Evolutionary conservation across 2,797 vertebrate species (phyloP).

Genomic region (Sebastes matsubarae): DNA sequence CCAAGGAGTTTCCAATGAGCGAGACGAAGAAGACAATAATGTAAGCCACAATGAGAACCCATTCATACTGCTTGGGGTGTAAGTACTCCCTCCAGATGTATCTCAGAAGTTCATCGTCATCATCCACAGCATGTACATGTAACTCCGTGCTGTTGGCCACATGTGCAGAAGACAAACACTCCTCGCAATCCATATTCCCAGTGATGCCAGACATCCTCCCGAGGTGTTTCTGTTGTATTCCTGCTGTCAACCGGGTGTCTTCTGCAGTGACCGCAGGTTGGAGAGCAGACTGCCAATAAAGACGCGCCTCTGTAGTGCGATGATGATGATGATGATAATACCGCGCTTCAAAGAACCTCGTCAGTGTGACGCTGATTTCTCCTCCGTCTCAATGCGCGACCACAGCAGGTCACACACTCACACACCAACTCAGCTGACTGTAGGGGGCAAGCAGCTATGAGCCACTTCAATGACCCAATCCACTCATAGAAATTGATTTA

Average conservation of each 20-base stretch:
- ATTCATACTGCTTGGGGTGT: constrained; percentile 95
- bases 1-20: constrained; percentile 92
- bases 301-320: background rate
- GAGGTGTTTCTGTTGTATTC: background rate
- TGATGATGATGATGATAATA: background rate
- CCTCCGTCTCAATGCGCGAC: background rate
- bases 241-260: background rate
- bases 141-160: constrained; percentile 83
- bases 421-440: background rate
- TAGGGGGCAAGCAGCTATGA: background rate
- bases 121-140: constrained; percentile 79
- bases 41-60: constrained; percentile 94
- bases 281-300: background rate
- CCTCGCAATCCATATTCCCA: constrained; percentile 75
- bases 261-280: constrained; percentile 27
- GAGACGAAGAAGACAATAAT: constrained; percentile 94
- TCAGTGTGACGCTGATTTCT: constrained; percentile 40
- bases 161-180: constrained; percentile 77
- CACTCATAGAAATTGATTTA: background rate
- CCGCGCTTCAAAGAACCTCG: constrained; percentile 11
- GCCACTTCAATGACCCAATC: background rate
- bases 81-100: constrained; percentile 97
- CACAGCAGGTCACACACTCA: background rate
- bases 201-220: constrained; percentile 84
- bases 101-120: constrained; percentile 93